Evolutionary conservation across 2,888 invertebrate species (phyloP).

Genomic region (Petrolisthes manimaculis): DNA sequence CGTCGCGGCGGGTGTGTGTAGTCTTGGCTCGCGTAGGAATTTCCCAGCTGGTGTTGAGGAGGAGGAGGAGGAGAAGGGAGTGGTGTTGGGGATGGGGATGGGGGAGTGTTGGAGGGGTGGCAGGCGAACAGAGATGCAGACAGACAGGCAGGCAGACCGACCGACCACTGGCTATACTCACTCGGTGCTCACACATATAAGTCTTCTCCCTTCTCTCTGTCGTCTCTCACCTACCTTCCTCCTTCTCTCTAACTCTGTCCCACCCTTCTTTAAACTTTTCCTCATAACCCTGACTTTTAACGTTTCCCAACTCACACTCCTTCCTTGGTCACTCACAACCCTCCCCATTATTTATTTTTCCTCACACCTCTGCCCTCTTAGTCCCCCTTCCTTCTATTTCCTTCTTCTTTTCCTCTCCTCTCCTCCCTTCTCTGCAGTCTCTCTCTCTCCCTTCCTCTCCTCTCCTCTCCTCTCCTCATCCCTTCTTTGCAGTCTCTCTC

Average conservation of each 20-base stretch:
- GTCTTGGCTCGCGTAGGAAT: slow-evolving; percentile 24
- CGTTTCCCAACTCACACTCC: no score
- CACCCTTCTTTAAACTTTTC: neutral
- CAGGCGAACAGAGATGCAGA: neutral
- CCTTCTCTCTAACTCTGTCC: neutral
- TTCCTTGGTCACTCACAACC: no score
- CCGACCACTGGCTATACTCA: neutral
- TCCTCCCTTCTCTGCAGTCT: neutral
- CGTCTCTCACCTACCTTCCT: neutral
- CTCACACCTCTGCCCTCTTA: neutral
- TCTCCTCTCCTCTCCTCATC: neutral
- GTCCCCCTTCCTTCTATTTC: neutral
- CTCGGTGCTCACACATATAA: neutral
- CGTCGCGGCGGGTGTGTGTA: no score
- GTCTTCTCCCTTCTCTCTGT: neutral
- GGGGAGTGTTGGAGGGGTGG: neutral
- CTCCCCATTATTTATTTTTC: no score
- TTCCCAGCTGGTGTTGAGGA: slow-evolving; percentile 27
- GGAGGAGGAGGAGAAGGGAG: neutral
- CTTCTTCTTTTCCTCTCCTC: neutral
- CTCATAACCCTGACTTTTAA: no score
- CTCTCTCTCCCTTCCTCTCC: neutral
- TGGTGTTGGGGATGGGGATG: neutral
- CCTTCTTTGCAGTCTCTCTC: neutral
- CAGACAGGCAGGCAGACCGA: neutral